phyloP scores from a whole-genome alignment of 1,140 invertebrate genomes.

The Drosophila malerkotliana region DNA sequence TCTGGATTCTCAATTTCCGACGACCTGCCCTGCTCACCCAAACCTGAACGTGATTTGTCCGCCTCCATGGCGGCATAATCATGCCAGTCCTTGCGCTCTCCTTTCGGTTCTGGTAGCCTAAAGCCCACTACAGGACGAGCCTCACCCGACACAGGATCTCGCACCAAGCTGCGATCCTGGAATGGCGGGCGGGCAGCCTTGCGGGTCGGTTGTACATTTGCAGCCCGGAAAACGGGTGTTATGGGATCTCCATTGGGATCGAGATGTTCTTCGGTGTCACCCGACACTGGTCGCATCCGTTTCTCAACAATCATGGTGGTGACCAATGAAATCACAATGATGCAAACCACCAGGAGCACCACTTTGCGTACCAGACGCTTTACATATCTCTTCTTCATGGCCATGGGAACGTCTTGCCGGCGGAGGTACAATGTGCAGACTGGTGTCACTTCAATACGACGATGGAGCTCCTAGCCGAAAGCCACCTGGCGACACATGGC shows the following conservation, averaged over 20 bases:
- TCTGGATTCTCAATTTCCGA: slow-evolving; percentile 84
- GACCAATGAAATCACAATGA: slow-evolving; percentile 57
- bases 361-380: slow-evolving; percentile 70
- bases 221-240: slow-evolving; percentile 47
- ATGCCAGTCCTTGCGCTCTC: slow-evolving; percentile 89
- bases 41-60: slow-evolving; percentile 86
- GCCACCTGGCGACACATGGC: slow-evolving; percentile 63
- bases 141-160: slow-evolving; percentile 3
- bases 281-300: slow-evolving; percentile 16
- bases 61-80: slow-evolving; percentile 87
- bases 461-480: slow-evolving; percentile 20
- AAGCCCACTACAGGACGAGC: slow-evolving; percentile 8
- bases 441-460: slow-evolving; percentile 29
- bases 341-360: slow-evolving; percentile 43
- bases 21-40: slow-evolving; percentile 89
- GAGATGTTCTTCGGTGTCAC: slow-evolving; percentile 24
- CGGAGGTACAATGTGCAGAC: slow-evolving; percentile 22
- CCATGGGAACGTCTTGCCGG: slow-evolving; percentile 47
- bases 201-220: slow-evolving; percentile 21
- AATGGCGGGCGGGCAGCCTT: slow-evolving; percentile 57
- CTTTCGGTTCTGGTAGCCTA: slow-evolving; percentile 50
- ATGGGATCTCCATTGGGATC: slow-evolving; percentile 73
- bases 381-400: slow-evolving; percentile 67
- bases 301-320: slow-evolving; percentile 71
- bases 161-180: slow-evolving; percentile 55